Percentiles rank a stretch among this genome's conserved stretches.
These are phyloP conservation scores for Parotocinclus haroldoi DNA, from an alignment of 2,797 vertebrate genomes.

Conservation along the genomic window DNA sequence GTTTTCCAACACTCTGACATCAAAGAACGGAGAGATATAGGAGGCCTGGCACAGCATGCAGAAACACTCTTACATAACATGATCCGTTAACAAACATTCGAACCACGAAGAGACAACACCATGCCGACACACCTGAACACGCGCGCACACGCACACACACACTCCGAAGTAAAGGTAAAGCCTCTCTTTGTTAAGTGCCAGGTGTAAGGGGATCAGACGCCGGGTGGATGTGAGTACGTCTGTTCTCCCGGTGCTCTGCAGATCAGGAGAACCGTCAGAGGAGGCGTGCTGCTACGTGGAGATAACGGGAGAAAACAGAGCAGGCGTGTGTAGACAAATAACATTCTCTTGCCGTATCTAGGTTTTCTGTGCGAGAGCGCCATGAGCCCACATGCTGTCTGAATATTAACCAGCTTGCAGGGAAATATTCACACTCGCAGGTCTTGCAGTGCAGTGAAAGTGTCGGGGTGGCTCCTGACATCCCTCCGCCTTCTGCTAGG, in stretches of 20 bases:
- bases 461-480: no score
- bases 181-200: background rate
- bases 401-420: no score
- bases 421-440: no score
- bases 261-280: background rate
- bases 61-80: constrained; percentile 43
- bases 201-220: background rate
- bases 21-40: constrained; percentile 32
- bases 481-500: no score
- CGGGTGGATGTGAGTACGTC: background rate
- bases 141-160: constrained; percentile 3
- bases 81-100: constrained; percentile 26
- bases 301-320: constrained; percentile 1
- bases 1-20: constrained; percentile 39
- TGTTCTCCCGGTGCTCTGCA: background rate
- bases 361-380: background rate
- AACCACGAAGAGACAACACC: background rate
- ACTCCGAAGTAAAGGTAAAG: background rate
- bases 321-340: background rate
- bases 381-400: no score
- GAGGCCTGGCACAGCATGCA: constrained; percentile 28
- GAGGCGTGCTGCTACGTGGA: no score
- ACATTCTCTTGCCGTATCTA: background rate
- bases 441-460: no score
- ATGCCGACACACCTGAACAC: background rate